Evolutionary conservation across 2,113 vertebrate genomes (phyloP).

Genomic region (Tachuris rubrigastra): DNA sequence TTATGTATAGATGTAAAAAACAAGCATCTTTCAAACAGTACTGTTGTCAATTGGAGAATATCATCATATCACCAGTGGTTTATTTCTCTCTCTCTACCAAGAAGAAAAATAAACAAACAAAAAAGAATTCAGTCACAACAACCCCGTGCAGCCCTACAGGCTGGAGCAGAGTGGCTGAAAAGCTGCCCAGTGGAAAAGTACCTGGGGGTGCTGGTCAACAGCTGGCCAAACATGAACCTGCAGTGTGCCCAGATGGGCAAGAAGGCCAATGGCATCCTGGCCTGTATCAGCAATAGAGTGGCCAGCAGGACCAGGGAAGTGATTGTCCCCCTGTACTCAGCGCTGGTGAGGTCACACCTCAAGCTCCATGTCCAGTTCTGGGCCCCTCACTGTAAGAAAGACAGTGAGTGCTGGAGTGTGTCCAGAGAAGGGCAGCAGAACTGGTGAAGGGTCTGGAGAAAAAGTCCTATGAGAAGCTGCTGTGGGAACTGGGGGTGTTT

Average conservation of each 20-base stretch:
- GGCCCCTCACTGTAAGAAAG: background rate
- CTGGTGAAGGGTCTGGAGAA: background rate
- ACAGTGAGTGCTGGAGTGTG: background rate
- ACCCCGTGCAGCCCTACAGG: background rate
- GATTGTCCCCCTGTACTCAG: background rate
- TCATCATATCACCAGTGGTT: background rate
- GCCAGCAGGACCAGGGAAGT: background rate
- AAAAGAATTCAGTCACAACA: background rate
- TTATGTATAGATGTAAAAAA: background rate
- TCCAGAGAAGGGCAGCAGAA: background rate
- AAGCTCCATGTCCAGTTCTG: background rate
- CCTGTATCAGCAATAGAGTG: background rate
- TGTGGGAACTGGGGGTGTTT: background rate
- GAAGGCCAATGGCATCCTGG: background rate
- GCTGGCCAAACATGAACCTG: background rate
- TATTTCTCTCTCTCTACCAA: background rate
- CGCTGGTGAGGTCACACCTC: background rate
- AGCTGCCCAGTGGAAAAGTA: background rate
- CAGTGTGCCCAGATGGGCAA: background rate
- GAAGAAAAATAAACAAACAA: background rate
- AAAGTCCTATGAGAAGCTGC: background rate
- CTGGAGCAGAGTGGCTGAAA: background rate
- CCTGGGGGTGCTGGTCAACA: background rate
- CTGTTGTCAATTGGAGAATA: background rate
- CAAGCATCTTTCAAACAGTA: background rate